Base-by-base conservation (phyloP, 1,140 invertebrate species). In the Proales similis region DNA sequence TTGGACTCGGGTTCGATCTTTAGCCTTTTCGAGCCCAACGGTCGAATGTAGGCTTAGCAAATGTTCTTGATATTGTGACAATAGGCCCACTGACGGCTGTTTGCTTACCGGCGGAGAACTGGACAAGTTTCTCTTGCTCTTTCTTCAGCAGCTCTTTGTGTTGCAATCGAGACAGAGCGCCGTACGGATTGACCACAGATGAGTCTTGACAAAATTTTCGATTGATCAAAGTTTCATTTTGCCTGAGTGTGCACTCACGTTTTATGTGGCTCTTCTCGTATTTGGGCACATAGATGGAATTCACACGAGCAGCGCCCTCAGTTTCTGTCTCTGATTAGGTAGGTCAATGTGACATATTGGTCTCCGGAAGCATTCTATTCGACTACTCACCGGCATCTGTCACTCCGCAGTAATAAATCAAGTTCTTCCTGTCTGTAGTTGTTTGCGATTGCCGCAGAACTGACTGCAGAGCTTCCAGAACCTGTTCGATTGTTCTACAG, bases 261-360 rank as follows among this genome's bases (percentile, higher is more conserved):
- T 42, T 57, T 3, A 57, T 57, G 19, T 57, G 51, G 30, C 51
- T 57, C 17, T 57, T 57, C 45, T 42, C 51, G 14, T 42, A 57
- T 57, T 57, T 57, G 19, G 51, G 36, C 1, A 57, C 51, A 39
- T 57, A 57, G 22, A 57, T 57, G 39, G 51, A 57, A 4, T 57
- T 57, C 3, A 42, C 39, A 9, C 51, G 7, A 2, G 36, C 51
- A 29, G 36, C 39, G 9, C 51, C 51, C 29, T n/a, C 36, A 42
- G 5, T 57, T 11, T 57, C 51, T 17, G 51, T 42, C 7, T 6
- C 51, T 57, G 7, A 12, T 30, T 24, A 30, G 1, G 30, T 20
- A 11, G 11, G 36, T 12, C 20, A 20, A 29, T 20, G 1, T 12
- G 7, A 14, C 19, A 1, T 2, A 42, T 20, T 17, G 0, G 29